Evolutionary conservation across 2,797 vertebrate species (phyloP).

Genomic region (Danio jaintianensis): DNA sequence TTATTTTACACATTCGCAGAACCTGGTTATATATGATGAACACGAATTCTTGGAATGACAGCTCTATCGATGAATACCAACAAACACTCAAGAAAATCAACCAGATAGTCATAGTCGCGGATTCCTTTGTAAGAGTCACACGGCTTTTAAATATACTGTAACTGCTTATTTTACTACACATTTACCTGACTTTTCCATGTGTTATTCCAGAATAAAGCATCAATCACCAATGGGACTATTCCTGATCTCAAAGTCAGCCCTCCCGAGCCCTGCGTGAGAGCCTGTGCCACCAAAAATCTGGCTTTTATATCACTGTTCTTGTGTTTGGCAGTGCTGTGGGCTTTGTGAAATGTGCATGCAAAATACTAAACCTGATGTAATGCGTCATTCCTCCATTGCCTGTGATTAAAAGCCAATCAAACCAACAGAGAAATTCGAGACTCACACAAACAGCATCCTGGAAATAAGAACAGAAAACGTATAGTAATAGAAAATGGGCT

Average conservation of each 20-base stretch:
- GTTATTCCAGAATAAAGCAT: not conserved
- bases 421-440: too few species aligned
- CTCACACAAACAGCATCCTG: too few species aligned
- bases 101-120: slow-evolving; percentile 30
- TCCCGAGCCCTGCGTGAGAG: not conserved
- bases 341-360: not conserved
- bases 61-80: slow-evolving; percentile 64
- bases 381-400: not conserved
- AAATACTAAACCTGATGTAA: not conserved
- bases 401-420: not conserved
- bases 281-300: not conserved
- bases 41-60: slow-evolving; percentile 38
- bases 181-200: not conserved
- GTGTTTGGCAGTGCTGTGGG: not conserved
- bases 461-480: too few species aligned
- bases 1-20: too few species aligned
- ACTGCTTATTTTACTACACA: too few species aligned
- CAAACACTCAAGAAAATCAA: slow-evolving; percentile 58
- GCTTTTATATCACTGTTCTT: not conserved
- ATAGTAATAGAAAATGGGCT: too few species aligned
- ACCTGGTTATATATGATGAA: slow-evolving; percentile 37
- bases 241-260: not conserved
- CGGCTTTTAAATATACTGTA: too few species aligned
- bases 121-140: slow-evolving; percentile 63
- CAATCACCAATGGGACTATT: not conserved